These are phyloP conservation scores for Enteromius mattozi DNA, from an alignment of 2,797 vertebrate species.

Conservation along the genomic window DNA sequence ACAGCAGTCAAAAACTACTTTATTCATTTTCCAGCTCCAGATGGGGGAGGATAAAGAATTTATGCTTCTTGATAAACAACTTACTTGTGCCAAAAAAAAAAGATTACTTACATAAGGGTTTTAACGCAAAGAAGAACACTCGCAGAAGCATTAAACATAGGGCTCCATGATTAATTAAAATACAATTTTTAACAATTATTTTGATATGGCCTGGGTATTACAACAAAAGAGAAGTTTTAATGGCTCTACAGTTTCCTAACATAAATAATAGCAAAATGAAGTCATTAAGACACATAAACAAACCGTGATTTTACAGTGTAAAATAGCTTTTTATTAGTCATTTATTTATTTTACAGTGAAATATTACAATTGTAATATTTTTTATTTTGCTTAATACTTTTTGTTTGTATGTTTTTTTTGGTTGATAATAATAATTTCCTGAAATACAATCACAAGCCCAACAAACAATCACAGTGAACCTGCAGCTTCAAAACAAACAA, in stretches of 20 bases:
- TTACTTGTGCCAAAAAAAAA: constrained; percentile 58
- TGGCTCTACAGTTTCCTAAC: background rate
- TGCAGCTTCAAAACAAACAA: background rate
- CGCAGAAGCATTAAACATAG: background rate
- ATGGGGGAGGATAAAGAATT: background rate
- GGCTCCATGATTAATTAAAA: background rate
- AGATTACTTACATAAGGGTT: constrained; percentile 62
- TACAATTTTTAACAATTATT: background rate
- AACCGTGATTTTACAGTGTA: background rate
- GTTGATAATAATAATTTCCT: background rate
- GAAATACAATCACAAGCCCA: background rate
- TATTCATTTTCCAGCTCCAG: background rate
- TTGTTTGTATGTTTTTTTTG: too few species aligned
- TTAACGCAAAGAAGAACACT: constrained; percentile 42
- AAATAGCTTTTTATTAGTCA: background rate
- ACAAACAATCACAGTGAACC: background rate
- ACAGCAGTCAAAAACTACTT: constrained; percentile 27
- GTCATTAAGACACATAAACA: background rate
- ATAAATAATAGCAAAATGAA: background rate
- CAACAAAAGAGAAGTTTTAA: background rate
- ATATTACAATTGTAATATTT: background rate
- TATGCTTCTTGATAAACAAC: background rate
- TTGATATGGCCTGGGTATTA: background rate
- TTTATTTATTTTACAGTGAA: background rate
- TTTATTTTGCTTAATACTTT: background rate